Percentiles rank a stretch among this genome's conserved stretches.
Conservation (phyloP, 2,888 invertebrate genomes). For the Gnatocerus cornutus region DNA sequence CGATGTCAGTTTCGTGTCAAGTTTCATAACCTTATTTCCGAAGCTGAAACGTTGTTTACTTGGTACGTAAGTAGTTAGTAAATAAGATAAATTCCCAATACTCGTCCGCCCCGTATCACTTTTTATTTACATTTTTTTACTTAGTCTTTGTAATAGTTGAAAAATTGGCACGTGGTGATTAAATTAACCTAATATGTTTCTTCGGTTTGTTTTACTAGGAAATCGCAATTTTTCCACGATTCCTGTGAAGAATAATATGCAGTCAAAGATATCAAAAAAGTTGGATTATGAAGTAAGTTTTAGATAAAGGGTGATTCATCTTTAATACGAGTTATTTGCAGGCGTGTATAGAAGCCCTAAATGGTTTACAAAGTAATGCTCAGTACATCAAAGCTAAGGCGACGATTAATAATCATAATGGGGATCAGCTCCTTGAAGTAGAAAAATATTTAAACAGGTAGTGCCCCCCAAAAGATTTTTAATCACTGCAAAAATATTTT, state of each 20-base stretch:
- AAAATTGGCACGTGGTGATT: constrained; percentile 19
- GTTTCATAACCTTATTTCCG: constrained; percentile 23
- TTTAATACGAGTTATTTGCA: constrained; percentile 65
- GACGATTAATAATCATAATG: constrained; percentile 35
- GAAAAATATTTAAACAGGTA: constrained; percentile 75
- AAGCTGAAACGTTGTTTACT: constrained; percentile 20
- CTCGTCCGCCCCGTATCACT: background rate
- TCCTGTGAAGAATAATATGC: constrained; percentile 23
- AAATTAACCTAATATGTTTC: constrained; percentile 17
- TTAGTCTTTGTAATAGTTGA: constrained; percentile 2
- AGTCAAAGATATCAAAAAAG: background rate
- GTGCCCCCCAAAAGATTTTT: constrained; percentile 14
- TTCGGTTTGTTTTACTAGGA: constrained; percentile 26
- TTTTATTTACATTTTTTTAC: constrained; percentile 3
- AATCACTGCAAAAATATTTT: constrained; percentile 1
- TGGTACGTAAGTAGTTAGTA: constrained; percentile 27
- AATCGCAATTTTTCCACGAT: constrained; percentile 26
- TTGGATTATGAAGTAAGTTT: constrained; percentile 47
- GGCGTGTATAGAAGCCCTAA: constrained; percentile 82
- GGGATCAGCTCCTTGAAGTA: constrained; percentile 69
- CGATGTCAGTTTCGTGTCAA: constrained; percentile 18
- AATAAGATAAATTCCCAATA: constrained; percentile 16
- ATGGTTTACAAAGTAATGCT: constrained; percentile 83
- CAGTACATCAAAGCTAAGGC: constrained; percentile 70
- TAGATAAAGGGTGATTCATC: background rate